These are phyloP conservation scores for Linnaemya tessellans DNA, from an alignment of 2,888 invertebrate genomes.

Conservation along the genomic window DNA sequence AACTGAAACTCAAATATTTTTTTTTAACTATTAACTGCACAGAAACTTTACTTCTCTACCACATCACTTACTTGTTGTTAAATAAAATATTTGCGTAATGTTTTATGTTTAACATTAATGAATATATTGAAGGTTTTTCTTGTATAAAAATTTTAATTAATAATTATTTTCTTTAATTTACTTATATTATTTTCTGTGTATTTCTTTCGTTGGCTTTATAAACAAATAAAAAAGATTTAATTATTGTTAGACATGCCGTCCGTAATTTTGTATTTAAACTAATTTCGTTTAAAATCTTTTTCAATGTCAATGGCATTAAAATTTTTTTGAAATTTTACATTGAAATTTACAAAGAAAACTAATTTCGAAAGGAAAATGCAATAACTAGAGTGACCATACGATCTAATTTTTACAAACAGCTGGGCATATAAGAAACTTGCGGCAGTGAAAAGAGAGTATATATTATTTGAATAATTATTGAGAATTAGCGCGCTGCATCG, in stretches of 20 bases:
- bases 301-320: constrained; percentile 74
- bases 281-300: constrained; percentile 69
- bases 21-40: background rate
- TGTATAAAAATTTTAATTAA: constrained; percentile 17
- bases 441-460: no score
- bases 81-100: constrained; percentile 12
- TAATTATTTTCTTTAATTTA: constrained; percentile 19
- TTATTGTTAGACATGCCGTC: constrained; percentile 62
- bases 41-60: background rate
- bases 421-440: no score
- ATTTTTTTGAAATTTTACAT: constrained; percentile 45
- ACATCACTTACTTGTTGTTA: constrained; percentile 52
- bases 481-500: no score
- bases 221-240: constrained; percentile 33
- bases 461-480: no score
- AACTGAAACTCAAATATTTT: constrained; percentile 25
- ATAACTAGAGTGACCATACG: constrained; percentile 35
- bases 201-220: constrained; percentile 47
- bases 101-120: constrained; percentile 25
- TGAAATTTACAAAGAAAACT: constrained; percentile 50
- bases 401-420: background rate
- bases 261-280: constrained; percentile 71
- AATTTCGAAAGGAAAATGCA: constrained; percentile 15
- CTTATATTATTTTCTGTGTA: constrained; percentile 11
- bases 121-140: constrained; percentile 5